phyloP scores from a whole-genome alignment of 2,113 vertebrate genomes.

The Podilymbus podiceps region DNA sequence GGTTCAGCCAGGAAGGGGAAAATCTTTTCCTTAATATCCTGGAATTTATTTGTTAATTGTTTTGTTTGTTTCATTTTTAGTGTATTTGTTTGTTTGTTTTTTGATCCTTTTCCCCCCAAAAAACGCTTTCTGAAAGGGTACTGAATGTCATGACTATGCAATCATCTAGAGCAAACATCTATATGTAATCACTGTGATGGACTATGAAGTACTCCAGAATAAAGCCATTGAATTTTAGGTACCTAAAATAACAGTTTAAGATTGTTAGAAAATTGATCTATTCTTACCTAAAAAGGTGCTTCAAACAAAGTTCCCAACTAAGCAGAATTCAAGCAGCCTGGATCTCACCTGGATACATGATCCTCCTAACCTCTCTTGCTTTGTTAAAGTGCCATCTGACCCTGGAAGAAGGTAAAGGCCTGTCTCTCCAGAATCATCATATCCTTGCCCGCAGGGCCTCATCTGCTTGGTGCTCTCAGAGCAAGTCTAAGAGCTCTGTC shows the following conservation, averaged over 20 bases:
- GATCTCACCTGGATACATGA: background rate
- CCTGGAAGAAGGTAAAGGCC: background rate
- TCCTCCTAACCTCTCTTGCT: background rate
- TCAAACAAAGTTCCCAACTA: background rate
- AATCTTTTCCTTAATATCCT: background rate
- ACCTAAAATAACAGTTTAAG: background rate
- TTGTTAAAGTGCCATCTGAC: background rate
- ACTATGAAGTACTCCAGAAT: background rate
- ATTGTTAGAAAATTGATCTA: background rate
- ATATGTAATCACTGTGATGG: rapidly evolving
- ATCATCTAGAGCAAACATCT: background rate
- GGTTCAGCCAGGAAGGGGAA: background rate
- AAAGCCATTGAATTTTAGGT: background rate
- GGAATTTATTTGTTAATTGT: too few relatives aligned
- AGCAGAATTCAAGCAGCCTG: background rate
- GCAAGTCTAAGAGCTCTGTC: background rate
- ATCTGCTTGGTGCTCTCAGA: background rate
- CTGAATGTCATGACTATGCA: background rate
- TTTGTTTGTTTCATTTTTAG: too few relatives aligned
- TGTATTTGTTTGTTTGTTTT: background rate
- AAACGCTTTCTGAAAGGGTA: background rate
- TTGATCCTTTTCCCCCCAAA: background rate
- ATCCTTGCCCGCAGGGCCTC: background rate
- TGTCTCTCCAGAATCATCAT: background rate
- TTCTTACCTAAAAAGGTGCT: background rate